Base-by-base conservation (phyloP, 2,888 invertebrate species). In the Parnassius smintheus region DNA sequence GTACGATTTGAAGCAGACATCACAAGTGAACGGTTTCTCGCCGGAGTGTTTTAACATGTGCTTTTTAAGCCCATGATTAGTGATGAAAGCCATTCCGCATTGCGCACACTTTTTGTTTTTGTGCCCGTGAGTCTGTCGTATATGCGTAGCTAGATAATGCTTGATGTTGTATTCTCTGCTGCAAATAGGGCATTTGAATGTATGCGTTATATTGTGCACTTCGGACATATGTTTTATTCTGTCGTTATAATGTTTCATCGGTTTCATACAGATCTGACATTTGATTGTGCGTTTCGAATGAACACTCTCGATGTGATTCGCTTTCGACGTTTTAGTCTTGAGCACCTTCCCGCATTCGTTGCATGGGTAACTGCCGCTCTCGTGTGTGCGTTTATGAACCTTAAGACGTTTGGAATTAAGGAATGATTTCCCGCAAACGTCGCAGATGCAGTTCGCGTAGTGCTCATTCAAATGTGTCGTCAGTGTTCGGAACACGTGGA, bases 381-480 rank as follows among this genome's bases (percentile, higher is more conserved):
- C 91, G 64, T 93, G 93, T 0, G 86, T 91, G 1, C 88, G 76
- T 62, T 89, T 84, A 59, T 93, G 93, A 0, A 92, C 92, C 73
- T 88, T 87, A 9, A 93, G 70, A 0, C 92, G 72, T 69, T 92
- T 90, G 0, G 84, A 81, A 66, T 92, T 93, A 0, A 92, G 71
- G 66, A 91, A 93, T 0, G 90, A 86, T 72, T 92, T 92, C 0
- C 91, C 91, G 66, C 93, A 93, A 2, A 91, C 84, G 64, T 88
- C 86, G 67, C 93, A 93, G 42, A 92, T 89, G 55, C 87, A 91
- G 48, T 89, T 88, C 0, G 88, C 85, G 61, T 91, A 92, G 52
- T 93, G 92, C 44, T 87, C 88, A 55, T 92, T 92, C 42, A 93
- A 68, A 72, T 93, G 93, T 1, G 82, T 85, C 0, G 89, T 88